Evolutionary conservation across 2,888 invertebrate genomes (phyloP), one percentile per base, ranked within the genome.

Genomic region (Nemapogon koenigi): DNA sequence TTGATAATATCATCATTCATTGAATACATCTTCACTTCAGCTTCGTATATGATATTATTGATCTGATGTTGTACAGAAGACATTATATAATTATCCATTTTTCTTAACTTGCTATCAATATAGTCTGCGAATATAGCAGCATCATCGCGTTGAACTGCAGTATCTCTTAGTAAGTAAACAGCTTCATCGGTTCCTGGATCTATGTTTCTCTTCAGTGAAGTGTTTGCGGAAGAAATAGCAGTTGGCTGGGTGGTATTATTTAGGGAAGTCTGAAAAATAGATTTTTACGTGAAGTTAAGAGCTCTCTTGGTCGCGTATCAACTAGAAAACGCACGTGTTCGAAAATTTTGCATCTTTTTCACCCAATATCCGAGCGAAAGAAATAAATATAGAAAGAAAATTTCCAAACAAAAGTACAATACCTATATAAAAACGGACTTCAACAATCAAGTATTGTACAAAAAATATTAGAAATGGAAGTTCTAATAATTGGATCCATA

Each of bases 21-120:
- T n/a, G n/a, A n/a, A n/a, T n/a, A n/a, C 39, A 43, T 43, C 39
- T 39, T 41, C 43, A 43, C 41, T 43, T 41, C 28, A 7, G 28
- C 28, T 28, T 28, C 38, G 41, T 45, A 44, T 37, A 47, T 40
- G 42, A 44, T 46, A 46, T 46, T 47, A 38, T 46, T 44, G 40
- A 46, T 44, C 39, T 46, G 45, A 45, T 46, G 43, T 43, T 47
- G 45, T 42, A 46, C 46, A 40, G 47, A 42, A 43, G 38, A 43
- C 43, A 44, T 46, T 37, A 45, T 45, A 36, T 42, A 40, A 41
- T 43, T 38, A 41, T 45, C 46, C 46, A 46, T 48, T 39, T 43
- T 46, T 41, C 45, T 41, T 42, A 45, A 40, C 44, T 48, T 47
- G 41, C 44, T 48, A 41, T 42, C 42, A 41, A 48, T 48, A 44